Evolutionary conservation across 2,113 vertebrate species (phyloP).

Genomic region (Origma solitaria): DNA sequence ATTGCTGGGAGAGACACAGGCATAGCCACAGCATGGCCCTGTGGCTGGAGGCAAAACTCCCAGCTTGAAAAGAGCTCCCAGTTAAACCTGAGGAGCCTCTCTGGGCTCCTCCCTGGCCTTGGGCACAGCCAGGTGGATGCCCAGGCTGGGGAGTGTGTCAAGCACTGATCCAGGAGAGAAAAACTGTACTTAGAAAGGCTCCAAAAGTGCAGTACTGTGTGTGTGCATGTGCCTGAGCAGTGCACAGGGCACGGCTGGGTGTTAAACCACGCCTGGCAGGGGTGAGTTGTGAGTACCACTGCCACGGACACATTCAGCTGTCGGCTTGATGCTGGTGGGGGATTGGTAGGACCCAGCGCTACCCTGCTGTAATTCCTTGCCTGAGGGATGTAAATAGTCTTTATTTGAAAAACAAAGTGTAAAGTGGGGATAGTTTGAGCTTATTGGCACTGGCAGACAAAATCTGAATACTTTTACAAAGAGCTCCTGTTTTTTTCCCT

Average conservation of each 20-base stretch:
- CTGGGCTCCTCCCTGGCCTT: not conserved
- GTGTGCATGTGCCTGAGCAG: not conserved
- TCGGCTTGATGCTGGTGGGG: not conserved
- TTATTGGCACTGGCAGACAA: not conserved
- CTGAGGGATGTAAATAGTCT: not conserved
- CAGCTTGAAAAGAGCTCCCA: not conserved
- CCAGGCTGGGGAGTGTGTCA: rapidly evolving
- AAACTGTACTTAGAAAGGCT: not conserved
- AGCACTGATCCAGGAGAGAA: not conserved
- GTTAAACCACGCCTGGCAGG: not conserved
- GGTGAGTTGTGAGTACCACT: not conserved
- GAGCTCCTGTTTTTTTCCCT: not conserved
- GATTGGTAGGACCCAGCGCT: not conserved
- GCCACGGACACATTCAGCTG: not conserved
- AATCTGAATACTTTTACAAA: slow-evolving; percentile 25
- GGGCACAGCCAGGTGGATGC: not conserved
- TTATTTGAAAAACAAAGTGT: not conserved
- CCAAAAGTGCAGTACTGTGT: rapidly evolving
- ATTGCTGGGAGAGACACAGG: not conserved
- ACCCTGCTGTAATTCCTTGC: not conserved
- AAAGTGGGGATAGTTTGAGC: not conserved
- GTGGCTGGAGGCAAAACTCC: not conserved
- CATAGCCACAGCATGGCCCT: rapidly evolving
- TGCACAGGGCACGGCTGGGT: not conserved
- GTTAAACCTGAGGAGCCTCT: not conserved